These are phyloP conservation scores for Betta splendens DNA, from an alignment of 2,797 vertebrate genomes.

Conservation along the genomic window DNA sequence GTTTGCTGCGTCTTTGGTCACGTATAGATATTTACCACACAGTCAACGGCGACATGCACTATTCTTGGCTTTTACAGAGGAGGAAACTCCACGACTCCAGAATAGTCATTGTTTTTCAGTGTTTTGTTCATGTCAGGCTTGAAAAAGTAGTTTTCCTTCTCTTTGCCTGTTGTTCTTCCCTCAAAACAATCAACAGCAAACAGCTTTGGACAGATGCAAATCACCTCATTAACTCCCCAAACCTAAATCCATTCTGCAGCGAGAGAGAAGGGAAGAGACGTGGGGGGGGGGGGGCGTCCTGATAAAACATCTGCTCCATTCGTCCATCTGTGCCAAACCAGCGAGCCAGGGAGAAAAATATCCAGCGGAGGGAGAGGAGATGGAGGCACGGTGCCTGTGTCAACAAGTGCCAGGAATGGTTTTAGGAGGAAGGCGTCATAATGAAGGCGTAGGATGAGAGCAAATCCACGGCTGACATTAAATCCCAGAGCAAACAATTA, in stretches of 20 bases:
- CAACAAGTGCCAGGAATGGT: conserved; percentile 70
- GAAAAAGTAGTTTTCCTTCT: conserved; percentile 13
- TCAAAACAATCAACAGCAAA: conserved; percentile 78
- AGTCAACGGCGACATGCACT: no score
- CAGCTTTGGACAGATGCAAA: conserved; percentile 80
- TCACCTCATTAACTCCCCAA: conserved; percentile 77
- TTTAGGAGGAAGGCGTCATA: conserved; percentile 50
- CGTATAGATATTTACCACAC: background rate
- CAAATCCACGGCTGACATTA: conserved; percentile 52
- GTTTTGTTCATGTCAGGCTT: conserved; percentile 31
- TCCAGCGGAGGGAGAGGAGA: conserved; percentile 49
- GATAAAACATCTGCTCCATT: conserved; percentile 78
- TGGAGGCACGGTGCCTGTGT: conserved; percentile 60
- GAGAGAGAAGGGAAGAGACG: conserved; percentile 27
- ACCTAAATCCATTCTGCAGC: conserved; percentile 71
- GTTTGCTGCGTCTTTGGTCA: no score
- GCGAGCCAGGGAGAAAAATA: conserved; percentile 51
- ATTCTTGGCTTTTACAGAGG: background rate
- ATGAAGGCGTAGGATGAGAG: conserved; percentile 51
- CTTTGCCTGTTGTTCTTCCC: conserved; percentile 56
- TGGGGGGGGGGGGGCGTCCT: conserved; percentile 6
- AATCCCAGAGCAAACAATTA: conserved; percentile 77
- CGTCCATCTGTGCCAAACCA: conserved; percentile 74
- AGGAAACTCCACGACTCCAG: background rate
- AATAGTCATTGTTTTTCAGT: background rate